These are phyloP conservation scores for Lepeophtheirus nordmannii DNA, from an alignment of 2,888 invertebrate species.

Conservation along the genomic window DNA sequence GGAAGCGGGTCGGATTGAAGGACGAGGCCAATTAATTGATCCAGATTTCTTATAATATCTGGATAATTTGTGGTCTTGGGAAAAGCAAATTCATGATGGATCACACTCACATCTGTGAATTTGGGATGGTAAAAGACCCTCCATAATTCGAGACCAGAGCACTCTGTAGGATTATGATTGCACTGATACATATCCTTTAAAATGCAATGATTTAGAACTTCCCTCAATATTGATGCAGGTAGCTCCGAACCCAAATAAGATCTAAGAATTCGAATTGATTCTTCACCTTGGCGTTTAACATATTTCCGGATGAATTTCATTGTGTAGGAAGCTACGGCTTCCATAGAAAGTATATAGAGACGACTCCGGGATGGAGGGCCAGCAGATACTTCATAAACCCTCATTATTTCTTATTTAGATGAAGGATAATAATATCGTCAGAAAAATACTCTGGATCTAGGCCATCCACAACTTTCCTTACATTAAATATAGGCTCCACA, in stretches of 20 bases:
- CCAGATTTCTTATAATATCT: conserved; percentile 6
- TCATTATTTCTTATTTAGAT: conserved; percentile 4
- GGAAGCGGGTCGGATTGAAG: not conserved
- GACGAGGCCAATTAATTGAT: not conserved
- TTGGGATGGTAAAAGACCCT: conserved; percentile 10
- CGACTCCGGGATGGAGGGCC: conserved; percentile 15
- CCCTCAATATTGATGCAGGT: conserved; percentile 1
- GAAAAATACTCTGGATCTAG: not conserved
- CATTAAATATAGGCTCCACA: not conserved
- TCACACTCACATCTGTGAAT: not conserved
- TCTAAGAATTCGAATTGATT: not conserved
- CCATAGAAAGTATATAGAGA: not conserved
- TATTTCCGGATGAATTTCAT: not conserved
- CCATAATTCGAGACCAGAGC: conserved; percentile 16
- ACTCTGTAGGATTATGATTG: conserved; percentile 21
- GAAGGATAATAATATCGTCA: conserved; percentile 1
- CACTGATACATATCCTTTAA: conserved; percentile 6
- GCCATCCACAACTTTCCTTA: not conserved
- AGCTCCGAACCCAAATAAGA: conserved; percentile 8
- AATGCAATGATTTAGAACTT: conserved; percentile 6
- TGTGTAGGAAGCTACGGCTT: conserved; percentile 3
- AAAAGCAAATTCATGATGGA: conserved; percentile 22
- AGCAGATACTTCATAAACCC: not conserved
- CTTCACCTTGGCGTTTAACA: not conserved
- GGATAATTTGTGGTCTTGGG: conserved; percentile 23